Conservation (phyloP, 1,140 invertebrate genomes). For the Temnothorax curvispinosus region DNA sequence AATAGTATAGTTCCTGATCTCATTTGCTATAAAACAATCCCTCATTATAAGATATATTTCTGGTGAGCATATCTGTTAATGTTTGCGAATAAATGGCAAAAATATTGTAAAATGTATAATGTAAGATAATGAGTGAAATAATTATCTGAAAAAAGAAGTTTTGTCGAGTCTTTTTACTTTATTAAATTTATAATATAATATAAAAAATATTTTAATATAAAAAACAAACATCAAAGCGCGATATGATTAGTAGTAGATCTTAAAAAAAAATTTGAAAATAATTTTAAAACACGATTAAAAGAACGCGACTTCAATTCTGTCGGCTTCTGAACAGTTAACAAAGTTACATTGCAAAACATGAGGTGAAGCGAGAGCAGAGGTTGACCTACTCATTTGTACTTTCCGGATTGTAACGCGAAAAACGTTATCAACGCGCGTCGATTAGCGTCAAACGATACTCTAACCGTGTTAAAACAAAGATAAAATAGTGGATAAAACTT, state of each 20-base stretch:
- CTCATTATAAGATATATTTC: no score
- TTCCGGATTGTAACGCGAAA: conserved; percentile 58
- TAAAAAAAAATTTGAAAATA: neutral
- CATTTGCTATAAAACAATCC: no score
- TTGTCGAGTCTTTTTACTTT: neutral
- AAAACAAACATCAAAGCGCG: neutral
- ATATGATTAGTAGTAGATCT: neutral
- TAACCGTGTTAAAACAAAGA: conserved; percentile 47
- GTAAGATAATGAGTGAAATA: no score
- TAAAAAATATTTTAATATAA: neutral
- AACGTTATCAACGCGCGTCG: conserved; percentile 63
- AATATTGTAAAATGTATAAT: no score
- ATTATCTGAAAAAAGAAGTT: neutral
- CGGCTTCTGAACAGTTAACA: conserved; percentile 50
- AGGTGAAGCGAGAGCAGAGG: conserved; percentile 9
- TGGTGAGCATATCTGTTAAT: no score
- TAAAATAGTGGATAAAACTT: conserved; percentile 54
- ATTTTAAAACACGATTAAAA: neutral
- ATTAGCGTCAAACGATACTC: conserved; percentile 58
- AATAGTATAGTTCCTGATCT: no score
- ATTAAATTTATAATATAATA: neutral
- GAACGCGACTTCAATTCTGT: conserved; percentile 51
- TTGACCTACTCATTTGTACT: conserved; percentile 49
- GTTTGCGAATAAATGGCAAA: no score
- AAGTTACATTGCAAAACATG: conserved; percentile 58